Evolutionary conservation across 1,140 invertebrate genomes (phyloP).

Genomic region (Monomorium pharaonis): DNA sequence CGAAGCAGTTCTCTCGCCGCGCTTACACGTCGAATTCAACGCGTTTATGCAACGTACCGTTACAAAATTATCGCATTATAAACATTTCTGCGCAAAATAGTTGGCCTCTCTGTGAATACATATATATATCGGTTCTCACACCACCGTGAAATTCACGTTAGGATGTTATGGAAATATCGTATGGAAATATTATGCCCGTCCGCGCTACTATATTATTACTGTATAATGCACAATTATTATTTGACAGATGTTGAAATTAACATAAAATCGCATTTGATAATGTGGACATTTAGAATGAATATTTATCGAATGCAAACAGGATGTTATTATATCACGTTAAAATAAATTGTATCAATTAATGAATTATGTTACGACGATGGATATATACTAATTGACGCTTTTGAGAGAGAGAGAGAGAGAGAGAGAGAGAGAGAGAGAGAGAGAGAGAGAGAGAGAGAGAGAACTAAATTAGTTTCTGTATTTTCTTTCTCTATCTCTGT

Average conservation of each 20-base stretch:
- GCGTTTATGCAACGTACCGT: slow-evolving; percentile 10
- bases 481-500: neutral
- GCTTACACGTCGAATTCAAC: neutral
- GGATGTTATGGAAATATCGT: slow-evolving; percentile 32
- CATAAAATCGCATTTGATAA: slow-evolving; percentile 26
- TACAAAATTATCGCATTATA: slow-evolving; percentile 49
- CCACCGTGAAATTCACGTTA: slow-evolving; percentile 12
- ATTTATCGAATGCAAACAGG: slow-evolving; percentile 10
- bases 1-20: slow-evolving; percentile 3
- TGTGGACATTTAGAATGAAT: slow-evolving; percentile 17
- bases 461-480: neutral
- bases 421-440: no score
- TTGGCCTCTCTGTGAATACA: neutral
- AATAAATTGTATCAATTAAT: neutral
- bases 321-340: slow-evolving; percentile 12
- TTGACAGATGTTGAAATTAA: slow-evolving; percentile 35
- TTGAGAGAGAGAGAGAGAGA: no score
- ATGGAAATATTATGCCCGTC: slow-evolving; percentile 24
- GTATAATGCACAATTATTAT: slow-evolving; percentile 27
- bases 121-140: neutral
- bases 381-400: slow-evolving; percentile 9
- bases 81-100: slow-evolving; percentile 32
- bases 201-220: neutral
- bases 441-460: no score
- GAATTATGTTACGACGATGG: neutral